Percentiles rank a stretch among this genome's conserved stretches.
Conservation (phyloP, 2,113 vertebrate genomes). For the Podilymbus podiceps region DNA sequence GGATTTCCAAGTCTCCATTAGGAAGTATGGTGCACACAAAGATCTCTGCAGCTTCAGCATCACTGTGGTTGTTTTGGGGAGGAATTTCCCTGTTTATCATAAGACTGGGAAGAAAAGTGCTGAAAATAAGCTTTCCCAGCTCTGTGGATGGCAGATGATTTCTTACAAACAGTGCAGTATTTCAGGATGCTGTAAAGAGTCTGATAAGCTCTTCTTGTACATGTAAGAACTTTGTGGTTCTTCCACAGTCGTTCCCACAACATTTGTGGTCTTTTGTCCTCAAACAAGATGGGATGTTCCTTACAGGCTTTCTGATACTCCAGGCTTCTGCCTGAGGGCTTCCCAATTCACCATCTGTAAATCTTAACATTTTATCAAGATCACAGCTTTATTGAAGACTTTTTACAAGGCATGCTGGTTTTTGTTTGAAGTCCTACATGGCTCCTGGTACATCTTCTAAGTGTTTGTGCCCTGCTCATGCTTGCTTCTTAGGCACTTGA, state of each 20-base stretch:
- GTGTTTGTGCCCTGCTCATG: not conserved
- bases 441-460: not conserved
- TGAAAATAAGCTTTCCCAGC: not conserved
- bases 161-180: not conserved
- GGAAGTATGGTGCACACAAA: not conserved
- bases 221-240: not conserved
- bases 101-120: not conserved
- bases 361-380: not conserved
- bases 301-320: not conserved
- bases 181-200: not conserved
- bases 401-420: not conserved
- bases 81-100: not conserved
- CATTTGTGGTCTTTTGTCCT: not conserved
- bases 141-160: not conserved
- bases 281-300: not conserved
- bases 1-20: not conserved
- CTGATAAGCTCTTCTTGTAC: not conserved
- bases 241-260: not conserved
- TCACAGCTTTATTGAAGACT: not conserved
- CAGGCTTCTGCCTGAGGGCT: not conserved
- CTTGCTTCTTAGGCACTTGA: not conserved
- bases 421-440: not conserved
- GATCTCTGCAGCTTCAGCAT: not conserved
- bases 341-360: not conserved
- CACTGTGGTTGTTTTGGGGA: not conserved